Percentiles rank a stretch among this genome's conserved stretches.
These are phyloP conservation scores for Siniperca knerii DNA, from an alignment of 2,113 vertebrate genomes.

Conservation along the genomic window DNA sequence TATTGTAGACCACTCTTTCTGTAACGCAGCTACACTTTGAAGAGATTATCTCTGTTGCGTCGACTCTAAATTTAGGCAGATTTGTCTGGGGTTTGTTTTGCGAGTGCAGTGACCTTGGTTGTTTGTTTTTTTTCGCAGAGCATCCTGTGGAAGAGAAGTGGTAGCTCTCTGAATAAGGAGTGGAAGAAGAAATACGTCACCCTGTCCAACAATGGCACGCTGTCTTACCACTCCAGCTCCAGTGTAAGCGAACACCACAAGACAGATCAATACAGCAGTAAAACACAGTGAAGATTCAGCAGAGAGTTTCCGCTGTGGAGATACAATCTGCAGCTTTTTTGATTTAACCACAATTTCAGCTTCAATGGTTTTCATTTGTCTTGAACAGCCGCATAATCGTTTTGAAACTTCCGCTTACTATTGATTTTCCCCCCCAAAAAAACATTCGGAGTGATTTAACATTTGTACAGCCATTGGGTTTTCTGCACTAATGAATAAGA, in stretches of 20 bases:
- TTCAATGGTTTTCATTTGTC: neutral
- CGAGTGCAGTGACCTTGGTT: neutral
- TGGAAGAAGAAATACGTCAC: slow-evolving; percentile 99
- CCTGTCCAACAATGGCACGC: slow-evolving; percentile 91
- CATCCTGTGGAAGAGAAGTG: slow-evolving; percentile 93
- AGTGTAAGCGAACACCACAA: slow-evolving; percentile 86
- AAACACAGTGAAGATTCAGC: slow-evolving; percentile 28
- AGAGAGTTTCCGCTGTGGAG: neutral
- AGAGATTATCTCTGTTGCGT: neutral
- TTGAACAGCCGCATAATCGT: neutral
- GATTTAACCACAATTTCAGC: neutral
- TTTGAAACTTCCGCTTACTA: neutral
- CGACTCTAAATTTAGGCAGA: slow-evolving; percentile 53
- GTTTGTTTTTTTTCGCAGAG: slow-evolving; percentile 81
- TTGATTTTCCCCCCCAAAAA: neutral
- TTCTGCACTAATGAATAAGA: neutral
- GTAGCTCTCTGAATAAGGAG: slow-evolving; percentile 97
- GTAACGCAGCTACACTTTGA: slow-evolving; percentile 36
- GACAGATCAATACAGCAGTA: slow-evolving; percentile 28
- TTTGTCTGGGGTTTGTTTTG: neutral
- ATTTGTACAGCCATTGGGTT: neutral
- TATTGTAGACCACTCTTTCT: slow-evolving; percentile 6
- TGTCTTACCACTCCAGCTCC: slow-evolving; percentile 94
- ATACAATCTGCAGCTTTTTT: slow-evolving; percentile 14
- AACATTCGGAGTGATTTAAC: neutral